Base-by-base conservation (phyloP, 2,797 vertebrate species). In the Etheostoma perlongum region DNA sequence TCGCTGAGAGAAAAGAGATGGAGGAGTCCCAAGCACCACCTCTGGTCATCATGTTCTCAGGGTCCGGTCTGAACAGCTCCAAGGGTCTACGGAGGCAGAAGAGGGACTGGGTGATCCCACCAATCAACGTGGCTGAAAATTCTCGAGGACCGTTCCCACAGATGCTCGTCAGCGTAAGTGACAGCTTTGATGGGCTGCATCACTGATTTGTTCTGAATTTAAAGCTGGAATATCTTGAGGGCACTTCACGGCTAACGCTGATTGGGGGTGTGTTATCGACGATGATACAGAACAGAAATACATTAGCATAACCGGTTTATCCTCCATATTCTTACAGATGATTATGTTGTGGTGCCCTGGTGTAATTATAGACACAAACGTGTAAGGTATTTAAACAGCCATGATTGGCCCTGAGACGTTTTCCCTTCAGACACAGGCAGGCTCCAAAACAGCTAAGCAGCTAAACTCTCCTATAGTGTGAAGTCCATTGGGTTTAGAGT, bases 91-190 rank as follows among this genome's bases (percentile, higher is more conserved):
- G 94, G 78, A 92, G 98, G 53, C 97, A 97, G 82, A 99, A 98
- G 82, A 93, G 97, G 65, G 98, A 99, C 94, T 99, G 98, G 98
- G 98, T 99, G 91, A 99, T 99, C 88, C 98, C 98, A 0, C 97
- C 98, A 1, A 97, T 99, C 95, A 99, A 99, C 5, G 97, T 99
- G 84, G 97, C 97, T 0, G 98, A 99, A 60, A 99, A 99, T 79
- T 99, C 98, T 1, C 89, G 98, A 14, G 98, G 98, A 44, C 98
- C 98, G 12, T 99, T 99, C 87, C 98, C 98, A 0, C 96, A 98
- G 94, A 97, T 98, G 95, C 96, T 99, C 61, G 98, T 99, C 87
- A 94, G 97, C 88, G 98, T 99, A 88, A 98, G 98, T 96, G 68
- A 89, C 78, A 78, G 71, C 67, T 82, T 64, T 83, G 78, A 89